Percentiles rank a stretch among this genome's conserved stretches.
Evolutionary conservation across 2,113 vertebrate genomes (phyloP).

Genomic region (Elanoides forficatus): DNA sequence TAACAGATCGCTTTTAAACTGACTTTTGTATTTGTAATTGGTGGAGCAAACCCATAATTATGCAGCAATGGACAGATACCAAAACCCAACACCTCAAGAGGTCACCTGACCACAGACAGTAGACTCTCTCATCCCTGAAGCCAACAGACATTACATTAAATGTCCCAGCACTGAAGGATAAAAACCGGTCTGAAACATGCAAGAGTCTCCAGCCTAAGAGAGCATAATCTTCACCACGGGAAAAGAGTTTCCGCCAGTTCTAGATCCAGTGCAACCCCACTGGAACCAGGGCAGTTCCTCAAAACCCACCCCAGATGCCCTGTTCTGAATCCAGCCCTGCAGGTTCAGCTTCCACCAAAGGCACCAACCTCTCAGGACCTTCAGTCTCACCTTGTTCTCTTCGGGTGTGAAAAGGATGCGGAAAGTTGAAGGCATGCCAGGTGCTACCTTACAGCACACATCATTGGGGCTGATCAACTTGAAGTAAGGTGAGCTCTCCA

Average conservation of each 20-base stretch:
- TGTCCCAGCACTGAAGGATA: neutral
- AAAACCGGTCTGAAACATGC: neutral
- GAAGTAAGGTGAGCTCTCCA: conserved; percentile 81
- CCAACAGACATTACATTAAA: neutral
- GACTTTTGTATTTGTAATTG: neutral
- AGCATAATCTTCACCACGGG: neutral
- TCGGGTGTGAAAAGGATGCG: conserved; percentile 79
- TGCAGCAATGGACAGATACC: neutral
- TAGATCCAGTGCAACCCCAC: neutral
- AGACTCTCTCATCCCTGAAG: neutral
- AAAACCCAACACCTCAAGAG: neutral
- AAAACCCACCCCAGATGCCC: neutral
- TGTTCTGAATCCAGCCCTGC: neutral
- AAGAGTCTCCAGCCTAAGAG: neutral
- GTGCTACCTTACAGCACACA: conserved; percentile 70
- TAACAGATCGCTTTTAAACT: neutral
- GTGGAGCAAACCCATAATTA: neutral
- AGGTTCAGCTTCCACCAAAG: neutral
- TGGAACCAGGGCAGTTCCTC: neutral
- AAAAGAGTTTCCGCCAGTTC: neutral
- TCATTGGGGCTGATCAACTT: conserved; percentile 66
- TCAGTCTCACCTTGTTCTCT: conserved; percentile 81
- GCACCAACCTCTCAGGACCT: neutral
- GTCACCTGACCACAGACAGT: too few relatives aligned
- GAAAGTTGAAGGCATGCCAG: conserved; percentile 72